Evolutionary conservation across 1,140 invertebrate genomes (phyloP), one percentile per base, ranked within the genome.

Genomic region (Parasteatoda tepidariorum): DNA sequence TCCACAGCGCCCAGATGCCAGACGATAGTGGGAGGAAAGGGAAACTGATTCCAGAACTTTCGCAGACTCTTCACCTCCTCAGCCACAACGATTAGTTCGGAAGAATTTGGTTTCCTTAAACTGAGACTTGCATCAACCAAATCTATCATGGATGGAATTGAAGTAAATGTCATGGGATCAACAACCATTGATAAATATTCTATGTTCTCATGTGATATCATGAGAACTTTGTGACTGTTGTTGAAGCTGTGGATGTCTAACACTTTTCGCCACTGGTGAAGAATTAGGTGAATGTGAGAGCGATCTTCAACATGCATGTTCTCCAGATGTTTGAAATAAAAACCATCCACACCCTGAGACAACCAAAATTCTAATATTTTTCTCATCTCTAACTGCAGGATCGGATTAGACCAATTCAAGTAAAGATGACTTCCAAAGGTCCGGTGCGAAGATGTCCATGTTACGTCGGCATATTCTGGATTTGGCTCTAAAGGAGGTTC

Each of bases 321-420:
- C 87, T 92, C 91, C 31, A 93, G 86, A n/a, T 93, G 93, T 88
- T 94, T 94, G 2, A 96, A 88, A 88, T 95, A 95, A 88, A 95
- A 95, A 0, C 95, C 94, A 89, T 95, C 93, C 0, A 95, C 92
- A 2, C 92, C 92, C 81, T 91, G 89, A 3, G 89, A 85, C 2
- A 91, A 81, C 94, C 94, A 96, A 88, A 91, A 92, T 18, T 89
- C 88, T 13, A 95, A 89, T 0, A 92, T 87, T 2, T 88, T 76
- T 83, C 86, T 34, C 71, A 87, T 76, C 38, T 86, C 71, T 1
- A 66, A 11, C 31, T 62, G 62, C 11, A 86, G 67, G 26, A 73
- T n/a, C 3, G 85, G 62, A 54, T 86, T 74, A 0, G 84, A 85
- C 85, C 84, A 86, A 59, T 86, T 86, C 13, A 86, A 38, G 48